A percentile compares a stretch with the other conserved stretches of the same genome.
These are phyloP conservation scores for Eilema griseolum DNA, from an alignment of 2,888 invertebrate genomes.

Conservation along the genomic window DNA sequence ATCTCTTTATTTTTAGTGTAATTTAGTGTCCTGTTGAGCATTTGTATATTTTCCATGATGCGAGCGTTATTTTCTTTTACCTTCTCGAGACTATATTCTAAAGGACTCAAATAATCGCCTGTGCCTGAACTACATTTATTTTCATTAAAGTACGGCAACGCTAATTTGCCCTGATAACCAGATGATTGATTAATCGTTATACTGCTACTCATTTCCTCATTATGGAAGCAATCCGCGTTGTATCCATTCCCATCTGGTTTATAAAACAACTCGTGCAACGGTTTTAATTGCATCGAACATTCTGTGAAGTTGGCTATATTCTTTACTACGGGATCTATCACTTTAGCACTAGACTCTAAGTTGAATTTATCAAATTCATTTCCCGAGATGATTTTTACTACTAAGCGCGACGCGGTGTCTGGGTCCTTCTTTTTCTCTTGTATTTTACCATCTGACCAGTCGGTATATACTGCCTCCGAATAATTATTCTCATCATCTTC, in stretches of 20 bases:
- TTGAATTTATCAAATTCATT: constrained; percentile 67
- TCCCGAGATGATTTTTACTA: constrained; percentile 76
- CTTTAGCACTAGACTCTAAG: constrained; percentile 73
- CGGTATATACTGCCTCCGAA: constrained; percentile 63
- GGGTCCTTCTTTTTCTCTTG: constrained; percentile 63
- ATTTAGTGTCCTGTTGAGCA: constrained; percentile 78
- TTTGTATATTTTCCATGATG: constrained; percentile 83
- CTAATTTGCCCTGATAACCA: constrained; percentile 29
- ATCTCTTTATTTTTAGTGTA: constrained; percentile 82
- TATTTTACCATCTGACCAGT: constrained; percentile 72
- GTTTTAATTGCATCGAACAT: constrained; percentile 26
- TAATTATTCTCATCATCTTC: constrained; percentile 60
- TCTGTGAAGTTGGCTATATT: constrained; percentile 38
- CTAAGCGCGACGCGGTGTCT: constrained; percentile 71
- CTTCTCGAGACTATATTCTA: constrained; percentile 80
- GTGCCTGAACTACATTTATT: constrained; percentile 35
- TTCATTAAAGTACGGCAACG: constrained; percentile 30
- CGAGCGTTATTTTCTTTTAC: constrained; percentile 82
- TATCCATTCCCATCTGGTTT: constrained; percentile 26
- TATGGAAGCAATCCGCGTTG: constrained; percentile 25
- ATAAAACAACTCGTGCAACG: constrained; percentile 24
- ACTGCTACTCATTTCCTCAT: constrained; percentile 27
- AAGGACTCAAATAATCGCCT: constrained; percentile 58
- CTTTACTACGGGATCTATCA: constrained; percentile 49
- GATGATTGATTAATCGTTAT: constrained; percentile 25